phyloP scores from a whole-genome alignment of 1,140 invertebrate genomes.

The Hyphantria cunea region DNA sequence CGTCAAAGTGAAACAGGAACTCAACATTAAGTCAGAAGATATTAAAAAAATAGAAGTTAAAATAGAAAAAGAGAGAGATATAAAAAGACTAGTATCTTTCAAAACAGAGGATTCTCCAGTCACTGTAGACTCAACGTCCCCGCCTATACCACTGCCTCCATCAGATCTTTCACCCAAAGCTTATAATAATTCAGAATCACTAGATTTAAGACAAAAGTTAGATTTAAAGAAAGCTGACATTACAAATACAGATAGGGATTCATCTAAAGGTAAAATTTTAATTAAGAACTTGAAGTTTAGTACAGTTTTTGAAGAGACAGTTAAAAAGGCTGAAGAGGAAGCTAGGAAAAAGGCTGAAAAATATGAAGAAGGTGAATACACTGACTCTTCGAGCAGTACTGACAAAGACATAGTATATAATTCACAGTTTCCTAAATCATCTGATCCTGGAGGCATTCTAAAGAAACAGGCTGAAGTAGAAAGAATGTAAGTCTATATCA shows the following conservation, averaged over 20 bases:
- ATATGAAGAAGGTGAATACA: slow-evolving; percentile 85
- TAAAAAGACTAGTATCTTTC: slow-evolving; percentile 35
- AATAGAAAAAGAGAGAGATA: slow-evolving; percentile 56
- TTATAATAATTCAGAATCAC: slow-evolving; percentile 32
- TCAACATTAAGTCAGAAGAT: slow-evolving; percentile 81
- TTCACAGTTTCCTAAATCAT: slow-evolving; percentile 73
- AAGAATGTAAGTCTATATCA: slow-evolving; percentile 60
- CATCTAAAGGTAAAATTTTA: slow-evolving; percentile 78
- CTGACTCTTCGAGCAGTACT: slow-evolving; percentile 82
- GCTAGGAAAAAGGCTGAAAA: slow-evolving; percentile 83
- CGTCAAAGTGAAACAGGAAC: slow-evolving; percentile 59
- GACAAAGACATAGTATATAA: slow-evolving; percentile 78
- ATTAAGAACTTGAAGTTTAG: slow-evolving; percentile 87
- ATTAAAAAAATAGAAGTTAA: slow-evolving; percentile 77
- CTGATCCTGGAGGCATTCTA: slow-evolving; percentile 74
- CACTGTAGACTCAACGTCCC: slow-evolving; percentile 47
- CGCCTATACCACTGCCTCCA: slow-evolving; percentile 64
- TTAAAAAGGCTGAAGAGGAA: slow-evolving; percentile 85
- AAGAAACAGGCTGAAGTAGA: slow-evolving; percentile 77
- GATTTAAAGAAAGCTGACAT: slow-evolving; percentile 53
- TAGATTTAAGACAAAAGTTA: slow-evolving; percentile 44
- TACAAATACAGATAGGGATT: slow-evolving; percentile 54
- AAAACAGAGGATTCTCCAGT: slow-evolving; percentile 31
- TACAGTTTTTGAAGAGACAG: slow-evolving; percentile 85
- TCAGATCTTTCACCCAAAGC: slow-evolving; percentile 52